Percentiles rank a stretch among this genome's conserved stretches.
Conservation (phyloP, 1,140 invertebrate species). For the Philopotamus ludificatus region DNA sequence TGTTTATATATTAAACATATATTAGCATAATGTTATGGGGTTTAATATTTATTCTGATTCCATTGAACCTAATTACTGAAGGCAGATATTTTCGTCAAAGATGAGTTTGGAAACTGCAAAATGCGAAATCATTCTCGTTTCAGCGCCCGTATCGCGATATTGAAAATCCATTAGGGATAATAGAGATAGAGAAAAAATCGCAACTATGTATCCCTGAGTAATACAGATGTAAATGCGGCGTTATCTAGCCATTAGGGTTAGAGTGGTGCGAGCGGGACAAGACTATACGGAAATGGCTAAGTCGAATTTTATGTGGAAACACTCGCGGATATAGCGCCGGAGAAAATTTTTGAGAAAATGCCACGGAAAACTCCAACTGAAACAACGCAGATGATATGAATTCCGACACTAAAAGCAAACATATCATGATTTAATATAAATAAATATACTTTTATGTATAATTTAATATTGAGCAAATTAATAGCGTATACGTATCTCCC, state of each 20-base stretch:
- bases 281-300: constrained; percentile 16
- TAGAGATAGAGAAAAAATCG: constrained; percentile 28
- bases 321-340: not conserved
- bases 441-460: too few species aligned
- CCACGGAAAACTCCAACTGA: not conserved
- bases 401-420: not conserved
- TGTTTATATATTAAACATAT: too few species aligned
- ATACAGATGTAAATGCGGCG: constrained; percentile 30
- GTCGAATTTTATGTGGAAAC: constrained; percentile 20
- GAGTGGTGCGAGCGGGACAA: constrained; percentile 10
- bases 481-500: too few species aligned
- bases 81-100: too few species aligned
- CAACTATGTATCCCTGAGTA: constrained; percentile 19
- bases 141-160: constrained; percentile 15
- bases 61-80: too few species aligned
- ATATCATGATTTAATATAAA: not conserved
- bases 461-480: too few species aligned
- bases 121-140: constrained; percentile 12
- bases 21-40: too few species aligned
- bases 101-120: not conserved
- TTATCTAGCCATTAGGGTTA: constrained; percentile 26
- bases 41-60: too few species aligned
- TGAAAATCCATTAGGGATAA: constrained; percentile 27
- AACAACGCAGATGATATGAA: constrained; percentile 8
- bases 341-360: not conserved